Evolutionary conservation across 1,140 invertebrate genomes (phyloP), one percentile per base, ranked within the genome.

Genomic region (Patella vulgata): DNA sequence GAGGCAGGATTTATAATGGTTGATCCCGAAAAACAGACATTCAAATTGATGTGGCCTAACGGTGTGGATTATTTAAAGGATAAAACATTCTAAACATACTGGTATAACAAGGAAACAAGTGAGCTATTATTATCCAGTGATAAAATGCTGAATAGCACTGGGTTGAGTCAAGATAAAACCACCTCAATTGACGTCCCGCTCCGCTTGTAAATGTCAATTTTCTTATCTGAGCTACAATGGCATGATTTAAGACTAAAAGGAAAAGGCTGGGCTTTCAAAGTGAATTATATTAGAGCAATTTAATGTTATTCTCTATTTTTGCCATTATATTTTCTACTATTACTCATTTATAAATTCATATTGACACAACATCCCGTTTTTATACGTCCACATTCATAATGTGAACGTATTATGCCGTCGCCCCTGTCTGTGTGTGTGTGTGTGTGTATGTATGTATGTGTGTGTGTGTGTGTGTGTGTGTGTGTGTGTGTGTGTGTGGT

Each of bases 391-490:
- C n/a, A n/a, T n/a, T n/a, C n/a, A n/a, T n/a, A n/a, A n/a, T n/a
- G n/a, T n/a, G n/a, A n/a, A n/a, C n/a, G n/a, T n/a, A n/a, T n/a
- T n/a, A n/a, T n/a, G n/a, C n/a, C n/a, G n/a, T n/a, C n/a, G n/a
- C n/a, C n/a, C n/a, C n/a, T n/a, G n/a, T n/a, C n/a, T n/a, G n/a
- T n/a, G n/a, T n/a, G n/a, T n/a, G n/a, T n/a, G n/a, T n/a, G 8
- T 47, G 44, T 19, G 44, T 47, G 44, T 47, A 23, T 47, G 44
- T 47, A 23, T 47, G 44, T 47, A 23, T 47, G 44, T 47, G 44
- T 47, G 44, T 19, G 44, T 19, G 44, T 19, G 44, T 47, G 44
- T 47, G 44, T 47, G 44, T 47, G 44, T 47, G 8, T 19, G 44
- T 47, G 44, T 9, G 6, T 47, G 19, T 47, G n/a, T n/a, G n/a